Evolutionary conservation across 1,140 invertebrate genomes (phyloP), one percentile per base, ranked within the genome.

Genomic region (Cephus cinctus): DNA sequence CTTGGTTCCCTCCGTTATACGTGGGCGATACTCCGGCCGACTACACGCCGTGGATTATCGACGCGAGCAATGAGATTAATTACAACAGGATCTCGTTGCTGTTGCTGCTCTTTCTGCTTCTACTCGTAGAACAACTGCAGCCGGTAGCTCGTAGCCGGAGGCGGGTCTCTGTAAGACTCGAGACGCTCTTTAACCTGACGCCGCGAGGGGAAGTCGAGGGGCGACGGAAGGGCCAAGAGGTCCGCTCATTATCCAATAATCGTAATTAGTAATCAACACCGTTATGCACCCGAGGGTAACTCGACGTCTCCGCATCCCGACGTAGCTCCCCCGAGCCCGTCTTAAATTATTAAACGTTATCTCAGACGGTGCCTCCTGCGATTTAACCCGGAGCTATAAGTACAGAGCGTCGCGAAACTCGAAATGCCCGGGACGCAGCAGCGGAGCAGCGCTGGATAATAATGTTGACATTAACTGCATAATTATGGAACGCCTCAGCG

Each of bases 391-490:
- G 6, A n/a, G n/a, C 25, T 27, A 8, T 27, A 27, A 27, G 25
- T 6, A 30, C 16, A 46, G 50, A 30, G 47, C 45, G 31, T 50
- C 42, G 43, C 32, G 46, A 58, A 41, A 42, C 19, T 49, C 41
- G 34, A 39, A 54, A 51, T 43, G 43, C 38, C 23, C 36, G 43
- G 32, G 42, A 40, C 21, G 48, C 30, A 32, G 45, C 45, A 42
- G 31, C 27, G 47, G 49, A 53, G 11, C 34, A 49, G 54, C 46
- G 50, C 60, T 45, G 55, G 59, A 69, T 68, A 72, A 69, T 72
- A 67, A 69, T 65, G 68, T 71, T 69, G 67, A 67, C 62, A 59
- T 69, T 67, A 73, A 73, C 66, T 67, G 67, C 67, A 69, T 72
- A 71, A 71, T 74, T 69, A 68, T 69, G 63, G 66, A 71, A 63